Evolutionary conservation across 2,797 vertebrate genomes (phyloP).

Genomic region (Gymnothorax javanicus): DNA sequence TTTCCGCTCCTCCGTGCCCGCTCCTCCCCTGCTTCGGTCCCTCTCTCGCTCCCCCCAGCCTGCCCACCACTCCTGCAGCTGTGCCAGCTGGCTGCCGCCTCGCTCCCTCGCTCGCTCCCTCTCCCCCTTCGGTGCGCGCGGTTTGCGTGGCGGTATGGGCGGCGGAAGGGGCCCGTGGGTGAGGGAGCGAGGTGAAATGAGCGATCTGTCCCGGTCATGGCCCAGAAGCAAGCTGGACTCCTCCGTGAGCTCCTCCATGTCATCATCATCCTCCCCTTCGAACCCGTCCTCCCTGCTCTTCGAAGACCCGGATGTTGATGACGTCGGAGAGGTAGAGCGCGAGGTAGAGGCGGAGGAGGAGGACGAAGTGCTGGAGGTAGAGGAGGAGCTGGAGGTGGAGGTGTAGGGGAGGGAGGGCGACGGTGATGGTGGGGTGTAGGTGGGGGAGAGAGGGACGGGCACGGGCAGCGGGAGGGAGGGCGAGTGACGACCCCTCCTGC

Average conservation of each 20-base stretch:
- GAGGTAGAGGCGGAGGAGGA: conserved; percentile 69
- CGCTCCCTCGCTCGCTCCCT: conserved; percentile 76
- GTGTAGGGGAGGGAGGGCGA: conserved; percentile 77
- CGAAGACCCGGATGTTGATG: conserved; percentile 74
- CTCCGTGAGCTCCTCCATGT: conserved; percentile 76
- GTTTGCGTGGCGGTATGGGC: conserved; percentile 78
- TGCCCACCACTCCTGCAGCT: conserved; percentile 80
- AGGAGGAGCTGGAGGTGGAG: conserved; percentile 71
- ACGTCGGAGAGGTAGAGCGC: conserved; percentile 75
- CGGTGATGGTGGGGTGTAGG: conserved; percentile 75
- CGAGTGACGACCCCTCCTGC: conserved; percentile 74
- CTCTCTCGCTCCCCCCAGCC: conserved; percentile 77
- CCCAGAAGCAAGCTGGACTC: conserved; percentile 81
- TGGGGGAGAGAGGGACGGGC: conserved; percentile 74
- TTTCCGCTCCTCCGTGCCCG: conserved; percentile 1
- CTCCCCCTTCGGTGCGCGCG: conserved; percentile 78
- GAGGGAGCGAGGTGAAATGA: conserved; percentile 73
- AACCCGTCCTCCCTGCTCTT: conserved; percentile 70
- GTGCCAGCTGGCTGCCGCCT: conserved; percentile 75
- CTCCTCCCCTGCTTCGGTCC: conserved; percentile 21
- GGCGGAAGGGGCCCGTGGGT: conserved; percentile 76
- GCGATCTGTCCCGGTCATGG: conserved; percentile 71
- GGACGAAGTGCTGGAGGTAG: conserved; percentile 69
- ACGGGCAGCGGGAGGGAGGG: conserved; percentile 77
- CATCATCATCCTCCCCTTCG: conserved; percentile 76